Conservation (phyloP, 2,113 vertebrate species). For the Junco hyemalis region DNA sequence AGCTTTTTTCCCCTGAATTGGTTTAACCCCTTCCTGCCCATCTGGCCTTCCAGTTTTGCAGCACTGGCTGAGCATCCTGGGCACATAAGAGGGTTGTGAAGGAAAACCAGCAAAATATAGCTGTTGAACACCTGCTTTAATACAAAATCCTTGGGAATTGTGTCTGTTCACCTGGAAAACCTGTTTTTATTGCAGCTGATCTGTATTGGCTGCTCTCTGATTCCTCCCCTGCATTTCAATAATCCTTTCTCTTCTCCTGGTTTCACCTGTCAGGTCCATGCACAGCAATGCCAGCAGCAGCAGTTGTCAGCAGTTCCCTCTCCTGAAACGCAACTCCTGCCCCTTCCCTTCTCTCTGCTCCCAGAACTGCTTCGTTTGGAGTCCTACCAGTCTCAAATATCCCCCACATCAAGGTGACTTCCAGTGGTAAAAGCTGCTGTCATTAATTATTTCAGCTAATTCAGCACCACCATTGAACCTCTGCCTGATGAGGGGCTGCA, state of each 20-base stretch:
- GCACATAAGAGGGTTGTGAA: neutral
- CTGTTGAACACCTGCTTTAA: accelerated
- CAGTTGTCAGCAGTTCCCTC: neutral
- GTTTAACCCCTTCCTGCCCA: neutral
- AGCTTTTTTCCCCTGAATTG: neutral
- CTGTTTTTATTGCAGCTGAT: neutral
- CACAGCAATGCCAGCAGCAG: neutral
- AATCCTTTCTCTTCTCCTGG: neutral
- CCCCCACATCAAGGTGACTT: neutral
- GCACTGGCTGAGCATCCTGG: neutral
- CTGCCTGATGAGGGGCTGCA: accelerated
- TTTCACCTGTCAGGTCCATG: neutral
- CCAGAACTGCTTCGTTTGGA: neutral
- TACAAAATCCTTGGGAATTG: neutral
- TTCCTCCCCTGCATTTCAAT: neutral
- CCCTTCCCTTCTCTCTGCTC: neutral
- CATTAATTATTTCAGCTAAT: neutral
- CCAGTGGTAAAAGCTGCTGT: neutral
- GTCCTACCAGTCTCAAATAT: neutral
- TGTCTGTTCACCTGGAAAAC: neutral
- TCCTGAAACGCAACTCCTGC: neutral
- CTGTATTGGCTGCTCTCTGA: neutral
- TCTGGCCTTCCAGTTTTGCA: neutral
- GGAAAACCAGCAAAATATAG: neutral
- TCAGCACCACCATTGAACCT: neutral